These are phyloP conservation scores for Microplitis demolitor DNA, from an alignment of 1,140 invertebrate genomes.

Conservation along the genomic window DNA sequence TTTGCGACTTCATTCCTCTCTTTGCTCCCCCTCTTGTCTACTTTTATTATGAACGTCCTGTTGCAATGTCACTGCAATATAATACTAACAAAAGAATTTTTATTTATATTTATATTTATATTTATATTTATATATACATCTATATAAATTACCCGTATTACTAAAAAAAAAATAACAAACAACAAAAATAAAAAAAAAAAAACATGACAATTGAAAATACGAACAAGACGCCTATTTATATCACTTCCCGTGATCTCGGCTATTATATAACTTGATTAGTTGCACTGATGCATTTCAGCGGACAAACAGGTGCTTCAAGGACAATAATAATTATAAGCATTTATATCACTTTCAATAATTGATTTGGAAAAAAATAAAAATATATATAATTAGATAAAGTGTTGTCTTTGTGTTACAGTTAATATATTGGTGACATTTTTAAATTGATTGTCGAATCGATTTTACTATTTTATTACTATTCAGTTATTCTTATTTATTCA, in stretches of 20 bases:
- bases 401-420: not conserved
- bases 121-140: too few species aligned
- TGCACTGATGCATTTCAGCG: constrained; percentile 28
- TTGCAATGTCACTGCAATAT: not conserved
- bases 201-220: constrained; percentile 14
- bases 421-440: too few species aligned
- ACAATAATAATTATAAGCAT: constrained; percentile 16
- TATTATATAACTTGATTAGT: constrained; percentile 38
- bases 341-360: constrained; percentile 8
- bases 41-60: not conserved
- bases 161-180: not conserved
- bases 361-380: not conserved
- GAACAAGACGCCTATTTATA: constrained; percentile 34
- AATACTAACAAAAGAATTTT: too few species aligned
- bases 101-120: too few species aligned
- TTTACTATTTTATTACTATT: too few species aligned
- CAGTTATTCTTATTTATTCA: too few species aligned
- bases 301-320: constrained; percentile 33
- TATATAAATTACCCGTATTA: not conserved
- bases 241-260: constrained; percentile 36
- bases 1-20: not conserved
- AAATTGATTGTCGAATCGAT: too few species aligned
- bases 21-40: not conserved
- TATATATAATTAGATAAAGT: not conserved
- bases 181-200: not conserved